Evolutionary conservation across 2,888 invertebrate genomes (phyloP).

Genomic region (Tenthredo livida): DNA sequence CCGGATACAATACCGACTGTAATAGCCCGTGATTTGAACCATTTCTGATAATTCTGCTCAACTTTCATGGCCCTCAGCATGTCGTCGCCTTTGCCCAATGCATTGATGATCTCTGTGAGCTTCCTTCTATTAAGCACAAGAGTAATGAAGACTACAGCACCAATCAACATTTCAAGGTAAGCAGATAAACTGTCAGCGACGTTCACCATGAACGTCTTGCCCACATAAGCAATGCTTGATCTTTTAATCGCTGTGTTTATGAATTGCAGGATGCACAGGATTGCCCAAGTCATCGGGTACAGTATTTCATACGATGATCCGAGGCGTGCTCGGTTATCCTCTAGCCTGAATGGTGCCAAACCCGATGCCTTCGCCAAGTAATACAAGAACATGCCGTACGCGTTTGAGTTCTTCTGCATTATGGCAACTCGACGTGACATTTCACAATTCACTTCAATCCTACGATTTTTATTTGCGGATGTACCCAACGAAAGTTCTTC

Average conservation of each 20-base stretch:
- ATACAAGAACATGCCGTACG: conserved; percentile 5
- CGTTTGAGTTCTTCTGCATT: not conserved
- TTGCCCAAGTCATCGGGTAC: not conserved
- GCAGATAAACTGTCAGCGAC: not conserved
- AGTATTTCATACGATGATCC: not conserved
- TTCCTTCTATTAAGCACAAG: not conserved
- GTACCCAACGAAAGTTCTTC: not conserved
- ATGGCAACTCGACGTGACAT: not conserved
- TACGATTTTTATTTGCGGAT: not conserved
- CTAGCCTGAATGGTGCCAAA: not conserved
- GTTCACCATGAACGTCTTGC: not conserved
- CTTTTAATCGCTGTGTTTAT: not conserved
- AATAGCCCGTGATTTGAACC: conserved; percentile 3
- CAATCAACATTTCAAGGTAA: not conserved
- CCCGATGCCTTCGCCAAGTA: conserved; percentile 2
- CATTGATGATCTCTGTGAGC: not conserved
- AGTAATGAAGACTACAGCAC: not conserved
- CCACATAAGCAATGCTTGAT: not conserved
- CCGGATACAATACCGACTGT: not conserved
- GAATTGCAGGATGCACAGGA: not conserved
- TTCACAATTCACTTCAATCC: not conserved
- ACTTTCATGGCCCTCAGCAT: not conserved
- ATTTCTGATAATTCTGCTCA: not conserved
- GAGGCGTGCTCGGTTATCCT: not conserved
- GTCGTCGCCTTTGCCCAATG: not conserved